Evolutionary conservation across 53 echinoderm and acorn worm genomes (phyloP).

Genomic region (Stichopus horrens): DNA sequence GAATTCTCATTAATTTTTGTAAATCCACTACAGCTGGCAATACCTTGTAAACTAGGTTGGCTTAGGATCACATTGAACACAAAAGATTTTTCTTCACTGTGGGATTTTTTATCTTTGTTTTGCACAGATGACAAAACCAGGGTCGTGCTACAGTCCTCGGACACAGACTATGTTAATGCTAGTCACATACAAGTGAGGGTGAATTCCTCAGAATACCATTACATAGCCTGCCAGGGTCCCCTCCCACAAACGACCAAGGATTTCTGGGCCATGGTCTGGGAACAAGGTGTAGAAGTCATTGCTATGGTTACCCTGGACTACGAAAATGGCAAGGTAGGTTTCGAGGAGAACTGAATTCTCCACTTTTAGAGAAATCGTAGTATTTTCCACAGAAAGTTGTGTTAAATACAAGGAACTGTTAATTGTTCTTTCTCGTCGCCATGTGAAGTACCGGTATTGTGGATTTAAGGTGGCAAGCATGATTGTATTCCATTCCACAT

Average conservation of each 20-base stretch:
- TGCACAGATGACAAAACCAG: slow-evolving; percentile 81
- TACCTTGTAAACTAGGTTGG: too few relatives aligned
- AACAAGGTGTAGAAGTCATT: slow-evolving; percentile 92
- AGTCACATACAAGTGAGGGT: slow-evolving; percentile 71
- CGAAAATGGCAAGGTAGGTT: slow-evolving; percentile 86
- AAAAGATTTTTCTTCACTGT: neutral
- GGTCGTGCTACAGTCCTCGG: slow-evolving; percentile 69
- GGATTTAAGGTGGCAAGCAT: too few relatives aligned
- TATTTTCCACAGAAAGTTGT: too few relatives aligned
- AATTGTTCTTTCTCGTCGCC: too few relatives aligned
- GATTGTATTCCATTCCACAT: too few relatives aligned
- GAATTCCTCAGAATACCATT: slow-evolving; percentile 62
- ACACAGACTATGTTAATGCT: slow-evolving; percentile 87
- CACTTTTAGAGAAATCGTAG: neutral
- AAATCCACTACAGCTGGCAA: too few relatives aligned
- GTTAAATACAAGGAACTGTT: too few relatives aligned
- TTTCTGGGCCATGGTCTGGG: slow-evolving; percentile 99
- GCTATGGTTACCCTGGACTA: slow-evolving; percentile 95
- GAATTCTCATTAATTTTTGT: too few relatives aligned
- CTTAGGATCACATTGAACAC: neutral
- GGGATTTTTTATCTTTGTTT: neutral
- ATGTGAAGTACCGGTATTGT: too few relatives aligned
- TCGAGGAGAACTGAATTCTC: neutral
- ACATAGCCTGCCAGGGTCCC: slow-evolving; percentile 97
- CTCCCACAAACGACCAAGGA: slow-evolving; percentile 83